phyloP scores from a whole-genome alignment of 2,113 vertebrate genomes.

The Heloderma charlesbogerti region DNA sequence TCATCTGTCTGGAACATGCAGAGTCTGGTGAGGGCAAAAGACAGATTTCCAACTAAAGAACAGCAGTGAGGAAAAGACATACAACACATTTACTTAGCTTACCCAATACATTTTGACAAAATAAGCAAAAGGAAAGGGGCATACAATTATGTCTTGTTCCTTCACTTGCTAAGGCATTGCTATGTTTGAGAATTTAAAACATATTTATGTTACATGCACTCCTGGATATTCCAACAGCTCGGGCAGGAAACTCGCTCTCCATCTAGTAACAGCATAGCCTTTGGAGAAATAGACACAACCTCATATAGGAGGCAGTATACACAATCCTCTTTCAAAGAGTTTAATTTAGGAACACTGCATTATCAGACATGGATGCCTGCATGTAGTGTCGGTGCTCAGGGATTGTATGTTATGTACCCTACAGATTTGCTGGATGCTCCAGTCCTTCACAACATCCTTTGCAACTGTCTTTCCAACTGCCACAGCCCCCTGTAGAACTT shows the following conservation, averaged over 20 bases:
- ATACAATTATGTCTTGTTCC: neutral
- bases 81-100: too few relatives aligned
- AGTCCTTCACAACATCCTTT: neutral
- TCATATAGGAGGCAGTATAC: neutral
- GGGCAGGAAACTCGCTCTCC: neutral
- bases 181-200: neutral
- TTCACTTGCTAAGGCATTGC: neutral
- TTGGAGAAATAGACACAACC: neutral
- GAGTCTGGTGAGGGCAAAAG: neutral
- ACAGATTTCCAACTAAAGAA: neutral
- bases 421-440: neutral
- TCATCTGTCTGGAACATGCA: neutral
- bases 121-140: neutral
- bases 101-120: rapidly evolving
- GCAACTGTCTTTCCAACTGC: neutral
- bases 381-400: neutral
- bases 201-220: neutral
- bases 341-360: neutral
- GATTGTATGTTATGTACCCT: neutral
- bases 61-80: neutral
- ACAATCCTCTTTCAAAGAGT: neutral
- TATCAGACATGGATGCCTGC: neutral
- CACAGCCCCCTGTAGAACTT: conserved; percentile 7
- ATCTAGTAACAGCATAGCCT: neutral
- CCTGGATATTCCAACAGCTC: neutral